Conservation (phyloP, 2,888 invertebrate species). For the Ophioninae sp. region DNA sequence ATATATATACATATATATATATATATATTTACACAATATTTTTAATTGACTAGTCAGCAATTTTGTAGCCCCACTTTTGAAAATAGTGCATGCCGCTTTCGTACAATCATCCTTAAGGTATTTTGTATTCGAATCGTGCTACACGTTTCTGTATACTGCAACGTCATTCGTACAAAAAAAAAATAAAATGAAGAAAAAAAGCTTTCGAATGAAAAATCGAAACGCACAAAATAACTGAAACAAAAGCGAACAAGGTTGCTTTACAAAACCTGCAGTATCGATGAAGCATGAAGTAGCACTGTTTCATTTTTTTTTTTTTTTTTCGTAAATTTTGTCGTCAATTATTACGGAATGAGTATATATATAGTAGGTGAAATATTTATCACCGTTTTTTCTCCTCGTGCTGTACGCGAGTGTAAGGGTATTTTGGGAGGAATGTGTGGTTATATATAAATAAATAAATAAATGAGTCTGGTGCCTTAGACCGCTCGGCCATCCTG, state of each 20-base stretch:
- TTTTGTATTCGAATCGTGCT: slow-evolving; percentile 9
- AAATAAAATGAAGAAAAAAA: no score
- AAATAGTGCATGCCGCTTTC: slow-evolving; percentile 80
- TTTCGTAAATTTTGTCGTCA: slow-evolving; percentile 9
- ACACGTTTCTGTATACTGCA: slow-evolving; percentile 56
- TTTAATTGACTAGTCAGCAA: slow-evolving; percentile 76
- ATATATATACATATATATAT: slow-evolving; percentile 1
- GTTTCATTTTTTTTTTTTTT: not conserved
- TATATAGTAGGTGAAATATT: not conserved
- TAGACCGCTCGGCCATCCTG: slow-evolving; percentile 85
- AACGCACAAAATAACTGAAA: not conserved
- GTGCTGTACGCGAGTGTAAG: slow-evolving; percentile 19
- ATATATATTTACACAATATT: slow-evolving; percentile 70
- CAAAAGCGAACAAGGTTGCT: not conserved
- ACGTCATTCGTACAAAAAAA: not conserved
- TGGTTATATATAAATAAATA: no score
- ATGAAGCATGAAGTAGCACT: slow-evolving; percentile 17
- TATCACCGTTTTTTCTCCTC: not conserved
- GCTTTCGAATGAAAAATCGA: not conserved
- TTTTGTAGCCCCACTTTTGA: slow-evolving; percentile 81
- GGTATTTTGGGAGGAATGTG: no score
- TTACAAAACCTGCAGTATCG: slow-evolving; percentile 11
- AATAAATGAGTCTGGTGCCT: slow-evolving; percentile 86
- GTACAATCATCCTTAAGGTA: slow-evolving; percentile 29
- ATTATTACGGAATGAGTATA: not conserved